phyloP scores from a whole-genome alignment of 1,140 invertebrate species.

The Microplitis mediator region DNA sequence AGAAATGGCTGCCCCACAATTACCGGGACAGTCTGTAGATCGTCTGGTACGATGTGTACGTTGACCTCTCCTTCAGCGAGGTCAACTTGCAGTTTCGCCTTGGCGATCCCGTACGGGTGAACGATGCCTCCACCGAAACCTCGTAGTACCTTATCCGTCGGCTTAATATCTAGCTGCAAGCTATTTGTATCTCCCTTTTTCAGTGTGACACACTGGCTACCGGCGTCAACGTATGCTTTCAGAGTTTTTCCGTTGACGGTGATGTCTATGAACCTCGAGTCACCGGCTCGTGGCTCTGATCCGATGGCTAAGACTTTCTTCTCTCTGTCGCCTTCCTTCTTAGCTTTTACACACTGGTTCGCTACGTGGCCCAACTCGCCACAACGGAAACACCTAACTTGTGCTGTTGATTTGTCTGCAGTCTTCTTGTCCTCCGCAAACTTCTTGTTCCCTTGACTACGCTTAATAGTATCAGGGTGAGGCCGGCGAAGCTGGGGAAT shows the following conservation, averaged over 20 bases:
- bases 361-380: too few species aligned
- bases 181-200: slow-evolving; percentile 22
- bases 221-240: slow-evolving; percentile 18
- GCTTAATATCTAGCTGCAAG: slow-evolving; percentile 5
- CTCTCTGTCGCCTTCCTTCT: not conserved
- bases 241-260: not conserved
- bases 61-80: slow-evolving; percentile 7
- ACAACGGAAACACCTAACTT: not conserved
- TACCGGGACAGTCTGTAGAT: slow-evolving; percentile 24
- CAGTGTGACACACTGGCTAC: slow-evolving; percentile 22
- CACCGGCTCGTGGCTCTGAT: not conserved
- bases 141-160: slow-evolving; percentile 12
- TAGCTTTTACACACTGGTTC: not conserved
- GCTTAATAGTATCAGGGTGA: too few species aligned
- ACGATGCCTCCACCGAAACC: slow-evolving; percentile 23
- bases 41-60: slow-evolving; percentile 12
- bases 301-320: slow-evolving; percentile 21
- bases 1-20: slow-evolving; percentile 34
- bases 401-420: not conserved
- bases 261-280: slow-evolving; percentile 1
- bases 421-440: too few species aligned
- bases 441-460: too few species aligned
- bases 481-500: too few species aligned
- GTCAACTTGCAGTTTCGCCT: slow-evolving; percentile 26
- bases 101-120: slow-evolving; percentile 7